These are phyloP conservation scores for Parambassis ranga DNA, from an alignment of 2,797 vertebrate species.

Conservation along the genomic window DNA sequence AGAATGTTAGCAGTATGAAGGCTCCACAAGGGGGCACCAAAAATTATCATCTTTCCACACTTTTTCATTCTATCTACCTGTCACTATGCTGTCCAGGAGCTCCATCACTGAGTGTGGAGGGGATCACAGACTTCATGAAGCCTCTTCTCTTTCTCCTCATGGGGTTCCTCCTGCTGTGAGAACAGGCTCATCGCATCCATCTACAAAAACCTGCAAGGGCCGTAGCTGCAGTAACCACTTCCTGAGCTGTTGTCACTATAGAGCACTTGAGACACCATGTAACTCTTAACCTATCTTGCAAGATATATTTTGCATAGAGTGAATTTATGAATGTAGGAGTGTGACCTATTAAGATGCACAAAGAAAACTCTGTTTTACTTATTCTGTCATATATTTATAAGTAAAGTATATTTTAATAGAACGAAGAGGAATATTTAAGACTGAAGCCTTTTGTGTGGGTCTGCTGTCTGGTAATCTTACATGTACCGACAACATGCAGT, in stretches of 20 bases:
- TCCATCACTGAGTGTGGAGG: slow-evolving; percentile 49
- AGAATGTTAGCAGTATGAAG: too few species aligned
- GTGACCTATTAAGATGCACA: neutral
- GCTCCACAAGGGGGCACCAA: too few species aligned
- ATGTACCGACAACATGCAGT: neutral
- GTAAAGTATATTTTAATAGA: slow-evolving; percentile 52
- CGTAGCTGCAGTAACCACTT: neutral
- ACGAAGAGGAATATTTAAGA: slow-evolving; percentile 1
- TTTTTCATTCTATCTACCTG: too few species aligned
- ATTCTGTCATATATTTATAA: slow-evolving; percentile 26
- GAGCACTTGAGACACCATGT: neutral
- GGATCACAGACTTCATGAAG: slow-evolving; percentile 55
- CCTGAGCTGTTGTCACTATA: neutral
- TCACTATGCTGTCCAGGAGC: slow-evolving; percentile 55
- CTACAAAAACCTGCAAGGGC: neutral
- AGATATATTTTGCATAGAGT: neutral
- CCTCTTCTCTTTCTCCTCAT: slow-evolving; percentile 63
- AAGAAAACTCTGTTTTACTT: neutral
- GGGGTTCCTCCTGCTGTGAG: slow-evolving; percentile 62
- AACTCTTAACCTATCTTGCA: neutral
- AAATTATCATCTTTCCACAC: too few species aligned
- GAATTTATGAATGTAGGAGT: neutral
- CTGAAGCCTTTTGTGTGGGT: neutral
- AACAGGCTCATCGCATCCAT: neutral
- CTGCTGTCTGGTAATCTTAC: neutral